Conservation (phyloP, 2,888 invertebrate species). For the Acleris emargana region DNA sequence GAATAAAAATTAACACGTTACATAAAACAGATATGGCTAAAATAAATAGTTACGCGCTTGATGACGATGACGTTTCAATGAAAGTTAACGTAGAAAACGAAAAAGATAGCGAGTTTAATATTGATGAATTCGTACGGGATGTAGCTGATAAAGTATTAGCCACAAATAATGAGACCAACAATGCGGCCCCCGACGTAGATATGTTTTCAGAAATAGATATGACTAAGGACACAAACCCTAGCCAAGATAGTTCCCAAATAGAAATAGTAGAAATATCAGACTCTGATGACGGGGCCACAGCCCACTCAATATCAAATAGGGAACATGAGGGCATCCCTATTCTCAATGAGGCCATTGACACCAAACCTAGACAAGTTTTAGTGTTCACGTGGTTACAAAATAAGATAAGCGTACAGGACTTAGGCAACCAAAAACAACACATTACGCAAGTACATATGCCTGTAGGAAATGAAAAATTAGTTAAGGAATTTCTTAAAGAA, state of each 20-base stretch:
- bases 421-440: not conserved
- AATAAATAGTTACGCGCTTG: no score
- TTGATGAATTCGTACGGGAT: not conserved
- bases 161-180: not conserved
- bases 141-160: no score
- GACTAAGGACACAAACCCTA: no score
- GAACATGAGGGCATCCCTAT: constrained; percentile 43
- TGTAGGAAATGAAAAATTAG: constrained; percentile 5
- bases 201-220: no score
- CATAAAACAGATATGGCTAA: no score
- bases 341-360: constrained; percentile 47
- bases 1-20: constrained; percentile 33
- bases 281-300: constrained; percentile 24
- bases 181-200: no score
- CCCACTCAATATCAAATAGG: constrained; percentile 28
- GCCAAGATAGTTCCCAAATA: no score
- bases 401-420: not conserved
- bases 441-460: constrained; percentile 1
- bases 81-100: constrained; percentile 20
- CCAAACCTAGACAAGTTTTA: constrained; percentile 40
- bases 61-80: constrained; percentile 32
- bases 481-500: constrained; percentile 39
- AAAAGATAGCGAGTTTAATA: not conserved
- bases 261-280: constrained; percentile 6
- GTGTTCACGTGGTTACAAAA: not conserved